Conservation (phyloP, 1,140 invertebrate species). For the Calephelis nemesis region DNA sequence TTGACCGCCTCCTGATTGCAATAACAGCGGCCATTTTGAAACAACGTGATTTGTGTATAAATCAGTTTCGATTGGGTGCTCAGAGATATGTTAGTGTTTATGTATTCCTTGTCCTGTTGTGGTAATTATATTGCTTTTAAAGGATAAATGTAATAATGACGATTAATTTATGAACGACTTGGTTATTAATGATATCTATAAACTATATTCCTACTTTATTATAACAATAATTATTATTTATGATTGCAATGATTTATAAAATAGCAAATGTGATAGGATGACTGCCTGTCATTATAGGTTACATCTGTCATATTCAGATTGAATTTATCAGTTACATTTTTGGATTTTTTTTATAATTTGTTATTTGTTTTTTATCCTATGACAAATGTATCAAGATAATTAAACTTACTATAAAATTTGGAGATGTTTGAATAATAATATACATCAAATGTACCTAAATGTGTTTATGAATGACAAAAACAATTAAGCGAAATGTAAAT, state of each 20-base stretch:
- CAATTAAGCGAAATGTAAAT: too few species aligned
- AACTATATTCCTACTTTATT: neutral
- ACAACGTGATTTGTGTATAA: constrained; percentile 43
- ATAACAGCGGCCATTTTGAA: constrained; percentile 25
- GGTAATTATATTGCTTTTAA: constrained; percentile 32
- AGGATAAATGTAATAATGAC: constrained; percentile 20
- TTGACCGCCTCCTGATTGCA: constrained; percentile 30
- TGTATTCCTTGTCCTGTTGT: constrained; percentile 38
- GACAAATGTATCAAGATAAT: too few species aligned
- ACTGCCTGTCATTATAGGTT: too few species aligned
- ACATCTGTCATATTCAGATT: too few species aligned
- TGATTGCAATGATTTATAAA: neutral
- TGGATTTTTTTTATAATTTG: too few species aligned
- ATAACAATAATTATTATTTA: neutral
- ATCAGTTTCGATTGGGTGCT: constrained; percentile 49
- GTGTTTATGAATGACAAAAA: too few species aligned
- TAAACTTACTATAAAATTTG: too few species aligned
- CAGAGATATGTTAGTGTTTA: constrained; percentile 39
- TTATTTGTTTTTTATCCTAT: too few species aligned
- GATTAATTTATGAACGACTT: neutral
- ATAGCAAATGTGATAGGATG: neutral
- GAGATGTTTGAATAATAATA: too few species aligned
- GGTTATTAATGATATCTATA: neutral
- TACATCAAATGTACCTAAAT: too few species aligned
- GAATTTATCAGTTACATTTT: too few species aligned